phyloP scores from a whole-genome alignment of 1,140 invertebrate genomes.

The Antheraea mylitta region DNA sequence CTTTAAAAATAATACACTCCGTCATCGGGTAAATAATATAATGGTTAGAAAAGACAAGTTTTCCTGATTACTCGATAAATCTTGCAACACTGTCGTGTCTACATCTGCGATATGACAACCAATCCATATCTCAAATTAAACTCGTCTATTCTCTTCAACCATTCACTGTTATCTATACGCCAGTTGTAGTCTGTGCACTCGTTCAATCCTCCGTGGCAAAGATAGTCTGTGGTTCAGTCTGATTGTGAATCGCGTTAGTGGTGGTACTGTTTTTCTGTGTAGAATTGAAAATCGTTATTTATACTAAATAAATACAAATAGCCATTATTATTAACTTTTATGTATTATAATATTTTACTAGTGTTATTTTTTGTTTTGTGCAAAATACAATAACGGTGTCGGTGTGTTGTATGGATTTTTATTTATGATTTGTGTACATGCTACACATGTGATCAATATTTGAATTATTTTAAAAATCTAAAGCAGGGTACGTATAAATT shows the following conservation, averaged over 20 bases:
- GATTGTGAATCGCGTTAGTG: background rate
- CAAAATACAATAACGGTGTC: background rate
- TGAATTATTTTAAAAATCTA: slow-evolving; percentile 24
- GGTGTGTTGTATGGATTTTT: slow-evolving; percentile 26
- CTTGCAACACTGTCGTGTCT: too few relatives aligned
- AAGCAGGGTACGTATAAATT: slow-evolving; percentile 64
- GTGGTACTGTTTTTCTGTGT: background rate
- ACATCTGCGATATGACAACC: too few relatives aligned
- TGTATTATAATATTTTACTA: slow-evolving; percentile 1
- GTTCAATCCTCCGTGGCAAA: background rate
- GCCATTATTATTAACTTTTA: background rate
- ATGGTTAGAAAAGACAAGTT: too few relatives aligned
- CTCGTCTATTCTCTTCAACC: too few relatives aligned
- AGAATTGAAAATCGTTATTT: background rate
- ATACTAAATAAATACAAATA: background rate
- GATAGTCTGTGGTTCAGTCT: slow-evolving; percentile 4
- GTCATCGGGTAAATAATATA: too few relatives aligned
- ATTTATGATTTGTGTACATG: slow-evolving; percentile 49
- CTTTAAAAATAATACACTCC: too few relatives aligned
- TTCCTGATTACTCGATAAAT: too few relatives aligned
- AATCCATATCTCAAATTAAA: too few relatives aligned
- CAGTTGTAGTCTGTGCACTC: background rate
- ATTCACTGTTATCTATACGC: too few relatives aligned
- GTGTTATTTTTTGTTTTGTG: slow-evolving; percentile 1
- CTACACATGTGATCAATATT: slow-evolving; percentile 67